Conservation (phyloP, 2,113 vertebrate genomes). For the Cranoglanis bouderius region DNA sequence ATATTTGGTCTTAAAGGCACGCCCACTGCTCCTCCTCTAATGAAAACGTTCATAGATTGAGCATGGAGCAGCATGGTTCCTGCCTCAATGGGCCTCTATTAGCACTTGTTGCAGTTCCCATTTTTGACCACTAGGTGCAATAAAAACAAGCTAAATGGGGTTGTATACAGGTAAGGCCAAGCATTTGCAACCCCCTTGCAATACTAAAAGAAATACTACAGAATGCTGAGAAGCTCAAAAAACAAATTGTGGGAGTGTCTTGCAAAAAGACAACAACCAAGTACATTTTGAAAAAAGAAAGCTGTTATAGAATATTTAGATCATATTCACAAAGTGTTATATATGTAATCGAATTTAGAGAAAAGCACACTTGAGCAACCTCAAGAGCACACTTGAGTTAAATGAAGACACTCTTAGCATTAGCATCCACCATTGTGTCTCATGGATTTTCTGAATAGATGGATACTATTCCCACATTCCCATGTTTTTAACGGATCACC, state of each 20-base stretch:
- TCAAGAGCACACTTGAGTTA: slow-evolving; percentile 31
- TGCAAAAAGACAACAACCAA: neutral
- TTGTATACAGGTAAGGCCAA: neutral
- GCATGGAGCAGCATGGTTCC: neutral
- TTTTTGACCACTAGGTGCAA: neutral
- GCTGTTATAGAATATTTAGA: neutral
- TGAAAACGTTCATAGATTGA: neutral
- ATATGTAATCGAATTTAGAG: slow-evolving; percentile 66
- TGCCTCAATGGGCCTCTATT: neutral
- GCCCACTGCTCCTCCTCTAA: neutral
- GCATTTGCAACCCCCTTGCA: neutral
- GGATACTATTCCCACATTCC: slow-evolving; percentile 43
- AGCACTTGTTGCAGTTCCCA: neutral
- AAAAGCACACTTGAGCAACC: slow-evolving; percentile 22
- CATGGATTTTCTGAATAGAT: slow-evolving; percentile 49
- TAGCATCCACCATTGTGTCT: slow-evolving; percentile 48
- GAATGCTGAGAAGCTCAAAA: neutral
- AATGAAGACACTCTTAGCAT: slow-evolving; percentile 39
- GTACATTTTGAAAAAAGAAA: neutral
- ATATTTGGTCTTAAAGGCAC: no score
- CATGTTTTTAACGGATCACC: slow-evolving; percentile 46
- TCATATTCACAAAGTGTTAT: neutral
- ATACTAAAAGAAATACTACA: neutral
- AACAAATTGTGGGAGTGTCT: no score
- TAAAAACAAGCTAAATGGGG: neutral